A percentile compares a stretch with the other conserved stretches of the same genome.
phyloP scores from a whole-genome alignment of 2,113 vertebrate genomes.

The Atractosteus spatula region DNA sequence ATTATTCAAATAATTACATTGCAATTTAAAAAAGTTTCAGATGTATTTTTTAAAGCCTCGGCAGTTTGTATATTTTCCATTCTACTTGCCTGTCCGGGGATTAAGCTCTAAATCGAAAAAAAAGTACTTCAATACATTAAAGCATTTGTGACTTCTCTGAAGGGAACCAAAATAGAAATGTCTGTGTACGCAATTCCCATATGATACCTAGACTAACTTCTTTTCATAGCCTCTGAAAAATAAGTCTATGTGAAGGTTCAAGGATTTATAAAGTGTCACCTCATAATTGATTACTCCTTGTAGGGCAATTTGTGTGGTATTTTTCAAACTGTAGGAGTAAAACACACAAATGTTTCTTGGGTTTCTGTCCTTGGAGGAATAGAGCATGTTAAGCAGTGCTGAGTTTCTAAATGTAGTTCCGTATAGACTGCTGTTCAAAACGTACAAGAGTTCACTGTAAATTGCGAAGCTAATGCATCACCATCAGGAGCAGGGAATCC shows the following conservation, averaged over 20 bases:
- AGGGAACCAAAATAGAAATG: constrained; percentile 28
- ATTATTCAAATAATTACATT: constrained; percentile 37
- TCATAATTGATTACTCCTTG: constrained; percentile 60
- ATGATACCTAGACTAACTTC: constrained; percentile 29
- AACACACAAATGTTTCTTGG: constrained; percentile 46
- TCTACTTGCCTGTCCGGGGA: constrained; percentile 15
- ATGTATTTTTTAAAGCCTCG: constrained; percentile 13
- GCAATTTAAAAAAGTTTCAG: constrained; percentile 48
- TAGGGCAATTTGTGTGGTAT: constrained; percentile 57
- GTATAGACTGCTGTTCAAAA: constrained; percentile 7
- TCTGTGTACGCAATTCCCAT: constrained; percentile 38
- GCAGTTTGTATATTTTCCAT: constrained; percentile 32
- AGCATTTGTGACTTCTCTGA: constrained; percentile 2
- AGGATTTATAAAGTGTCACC: constrained; percentile 44
- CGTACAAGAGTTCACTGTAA: constrained; percentile 3
- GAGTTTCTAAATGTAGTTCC: constrained; percentile 18
- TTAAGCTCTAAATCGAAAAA: constrained; percentile 15
- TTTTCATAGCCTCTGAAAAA: constrained; percentile 33
- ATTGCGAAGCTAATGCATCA: constrained; percentile 41
- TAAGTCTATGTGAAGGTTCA: constrained; percentile 37
- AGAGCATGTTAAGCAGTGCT: constrained; percentile 16
- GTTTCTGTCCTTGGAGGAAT: constrained; percentile 42
- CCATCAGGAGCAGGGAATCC: constrained; percentile 61
- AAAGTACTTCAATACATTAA: constrained; percentile 19
- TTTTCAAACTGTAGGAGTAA: constrained; percentile 46